Evolutionary conservation across 2,888 invertebrate species (phyloP).

Genomic region (Drosophila pegasa): DNA sequence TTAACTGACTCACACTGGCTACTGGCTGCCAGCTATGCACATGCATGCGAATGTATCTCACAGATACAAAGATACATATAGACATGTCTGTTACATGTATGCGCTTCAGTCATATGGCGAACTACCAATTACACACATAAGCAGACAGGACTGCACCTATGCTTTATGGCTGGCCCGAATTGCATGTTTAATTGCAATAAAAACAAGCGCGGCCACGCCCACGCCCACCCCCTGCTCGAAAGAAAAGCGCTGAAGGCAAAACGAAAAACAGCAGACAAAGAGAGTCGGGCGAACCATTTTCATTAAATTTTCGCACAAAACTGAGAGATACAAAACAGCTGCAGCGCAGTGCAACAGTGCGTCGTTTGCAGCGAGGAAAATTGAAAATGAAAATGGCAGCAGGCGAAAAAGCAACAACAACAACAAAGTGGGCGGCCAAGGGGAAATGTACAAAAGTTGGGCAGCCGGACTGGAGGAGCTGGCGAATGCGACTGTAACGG

Average conservation of each 20-base stretch:
- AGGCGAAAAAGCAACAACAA: slow-evolving; percentile 29
- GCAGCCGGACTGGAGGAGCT: slow-evolving; percentile 22
- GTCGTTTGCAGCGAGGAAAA: slow-evolving; percentile 35
- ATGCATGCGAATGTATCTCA: slow-evolving; percentile 14
- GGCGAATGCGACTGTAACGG: slow-evolving; percentile 12
- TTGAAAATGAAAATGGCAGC: slow-evolving; percentile 45
- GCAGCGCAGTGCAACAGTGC: slow-evolving; percentile 43
- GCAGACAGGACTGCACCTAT: slow-evolving; percentile 53
- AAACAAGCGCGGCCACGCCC: slow-evolving; percentile 38
- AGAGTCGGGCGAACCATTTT: slow-evolving; percentile 54
- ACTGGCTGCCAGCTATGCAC: too few species aligned
- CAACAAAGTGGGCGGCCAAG: background rate
- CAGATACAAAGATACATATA: slow-evolving; percentile 16
- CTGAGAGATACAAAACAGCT: slow-evolving; percentile 74
- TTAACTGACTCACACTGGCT: slow-evolving; percentile 45
- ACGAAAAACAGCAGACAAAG: slow-evolving; percentile 25
- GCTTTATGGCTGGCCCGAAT: slow-evolving; percentile 71
- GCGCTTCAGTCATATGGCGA: slow-evolving; percentile 8
- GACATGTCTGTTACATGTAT: background rate
- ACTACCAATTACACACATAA: slow-evolving; percentile 38
- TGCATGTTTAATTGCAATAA: slow-evolving; percentile 79
- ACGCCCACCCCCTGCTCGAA: slow-evolving; percentile 41
- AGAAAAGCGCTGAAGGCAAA: slow-evolving; percentile 21
- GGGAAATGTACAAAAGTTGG: slow-evolving; percentile 21
- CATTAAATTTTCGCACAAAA: slow-evolving; percentile 70